Base-by-base conservation (phyloP, 2,113 vertebrate species). In the Polyodon spathula region DNA sequence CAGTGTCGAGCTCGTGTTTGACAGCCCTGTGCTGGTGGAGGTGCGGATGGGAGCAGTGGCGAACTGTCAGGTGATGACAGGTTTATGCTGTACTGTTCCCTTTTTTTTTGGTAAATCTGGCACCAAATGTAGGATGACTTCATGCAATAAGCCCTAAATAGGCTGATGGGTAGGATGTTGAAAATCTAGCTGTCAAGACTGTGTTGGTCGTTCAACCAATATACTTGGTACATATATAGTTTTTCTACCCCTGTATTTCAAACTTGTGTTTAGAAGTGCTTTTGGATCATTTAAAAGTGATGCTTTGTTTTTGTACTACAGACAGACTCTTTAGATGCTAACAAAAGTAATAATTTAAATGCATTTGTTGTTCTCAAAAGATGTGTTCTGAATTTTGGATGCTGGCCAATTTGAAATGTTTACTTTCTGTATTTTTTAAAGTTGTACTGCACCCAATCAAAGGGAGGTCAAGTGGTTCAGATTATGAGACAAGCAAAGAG, bases 201-300 rank as follows among this genome's bases (percentile, higher is more conserved):
- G 71, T 70, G 80, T 70, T 77, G 80, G 81, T 84, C 82, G 83
- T 84, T 81, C 62, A 43, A 74, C 59, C 63, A 54, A 69, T 68
- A 69, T 62, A 57, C 15, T 63, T 43, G 54, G 63, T 60, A 52
- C 70, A 61, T 65, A 59, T 50, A 38, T 59, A 71, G 65, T 51
- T 60, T 61, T 62, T 54, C 67, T 60, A 43, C 64, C 69, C 67
- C 65, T 16, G 63, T 60, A 69, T 65, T 67, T 58, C 51, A 69
- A 59, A 63, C 71, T 63, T n/a, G n/a, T n/a, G n/a, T n/a, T 66
- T 73, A 73, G 66, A 63, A 69, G 69, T 72, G 69, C 78, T 83
- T 78, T 73, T 17, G 59, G 64, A 48, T 27, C 1, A 27, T 27
- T 27, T 27, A 27, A 27, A 27, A 27, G 27, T 27, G 27, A 27